These are phyloP conservation scores for Enteromius afrohamiltoni DNA, from an alignment of 2,797 vertebrate genomes.

Conservation along the genomic window DNA sequence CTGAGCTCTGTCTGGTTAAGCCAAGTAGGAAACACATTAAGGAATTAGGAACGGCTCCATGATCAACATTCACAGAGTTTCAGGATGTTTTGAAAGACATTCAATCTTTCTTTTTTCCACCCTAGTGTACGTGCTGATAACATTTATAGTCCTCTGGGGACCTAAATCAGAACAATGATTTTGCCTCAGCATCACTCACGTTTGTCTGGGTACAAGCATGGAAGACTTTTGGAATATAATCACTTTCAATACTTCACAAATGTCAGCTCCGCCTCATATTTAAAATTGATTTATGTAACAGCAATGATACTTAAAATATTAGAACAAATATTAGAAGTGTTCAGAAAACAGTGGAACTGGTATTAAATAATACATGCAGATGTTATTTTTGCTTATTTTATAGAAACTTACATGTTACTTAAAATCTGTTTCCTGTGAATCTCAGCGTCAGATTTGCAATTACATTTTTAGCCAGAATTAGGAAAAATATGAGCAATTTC, in stretches of 20 bases:
- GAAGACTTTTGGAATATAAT: not conserved
- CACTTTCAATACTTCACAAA: not conserved
- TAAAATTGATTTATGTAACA: not conserved
- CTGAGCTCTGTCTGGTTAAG: conserved; percentile 28
- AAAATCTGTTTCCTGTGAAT: not conserved
- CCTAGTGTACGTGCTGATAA: not conserved
- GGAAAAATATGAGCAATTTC: not conserved
- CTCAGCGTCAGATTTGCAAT: not conserved
- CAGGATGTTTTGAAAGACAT: conserved; percentile 30
- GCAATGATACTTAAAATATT: not conserved
- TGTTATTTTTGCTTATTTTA: not conserved
- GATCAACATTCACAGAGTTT: conserved; percentile 28
- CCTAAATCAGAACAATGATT: conserved; percentile 6
- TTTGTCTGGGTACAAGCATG: not conserved
- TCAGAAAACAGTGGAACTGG: not conserved
- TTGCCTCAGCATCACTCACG: conserved; percentile 4
- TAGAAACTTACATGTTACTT: not conserved
- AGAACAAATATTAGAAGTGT: too few species aligned
- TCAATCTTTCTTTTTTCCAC: conserved; percentile 19
- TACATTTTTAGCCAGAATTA: not conserved
- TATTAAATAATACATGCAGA: not conserved
- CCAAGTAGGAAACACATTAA: conserved; percentile 28
- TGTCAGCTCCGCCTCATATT: not conserved
- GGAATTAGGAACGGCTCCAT: conserved; percentile 26
- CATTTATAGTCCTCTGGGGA: not conserved